phyloP scores from a whole-genome alignment of 2,797 vertebrate genomes.

The Garrulus glandarius region DNA sequence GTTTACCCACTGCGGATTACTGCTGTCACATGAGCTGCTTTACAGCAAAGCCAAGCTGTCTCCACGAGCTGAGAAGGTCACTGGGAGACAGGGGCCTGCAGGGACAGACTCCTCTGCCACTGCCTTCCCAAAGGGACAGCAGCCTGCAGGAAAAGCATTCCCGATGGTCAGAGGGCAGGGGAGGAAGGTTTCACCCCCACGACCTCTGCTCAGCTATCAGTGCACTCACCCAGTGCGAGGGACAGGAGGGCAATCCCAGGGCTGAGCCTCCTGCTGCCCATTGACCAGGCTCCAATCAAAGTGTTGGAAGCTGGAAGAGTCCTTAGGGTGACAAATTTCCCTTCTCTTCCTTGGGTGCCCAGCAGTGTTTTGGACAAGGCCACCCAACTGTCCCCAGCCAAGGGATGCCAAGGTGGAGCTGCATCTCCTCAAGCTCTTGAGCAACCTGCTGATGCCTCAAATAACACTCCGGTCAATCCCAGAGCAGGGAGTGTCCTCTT shows the following conservation, averaged over 20 bases:
- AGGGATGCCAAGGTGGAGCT: neutral
- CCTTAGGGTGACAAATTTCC: neutral
- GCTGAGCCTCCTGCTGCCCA: neutral
- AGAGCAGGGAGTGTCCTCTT: neutral
- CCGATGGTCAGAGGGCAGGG: rapidly evolving
- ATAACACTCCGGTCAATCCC: rapidly evolving
- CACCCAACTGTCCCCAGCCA: neutral
- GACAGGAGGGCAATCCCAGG: neutral
- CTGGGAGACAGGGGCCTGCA: slow-evolving; percentile 33
- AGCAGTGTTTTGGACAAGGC: rapidly evolving
- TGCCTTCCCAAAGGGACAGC: neutral
- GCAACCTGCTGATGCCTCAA: neutral
- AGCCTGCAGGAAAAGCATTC: rapidly evolving
- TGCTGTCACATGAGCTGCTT: slow-evolving; percentile 79
- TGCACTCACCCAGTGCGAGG: neutral
- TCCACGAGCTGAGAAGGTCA: slow-evolving; percentile 78
- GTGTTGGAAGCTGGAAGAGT: neutral
- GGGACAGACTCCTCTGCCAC: neutral
- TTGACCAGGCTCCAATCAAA: neutral
- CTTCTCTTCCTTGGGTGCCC: neutral
- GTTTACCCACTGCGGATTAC: slow-evolving; percentile 76
- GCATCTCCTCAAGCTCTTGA: neutral
- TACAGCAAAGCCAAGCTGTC: slow-evolving; percentile 82
- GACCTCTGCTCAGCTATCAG: neutral
- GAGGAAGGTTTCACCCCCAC: neutral